phyloP scores from a whole-genome alignment of 2,113 vertebrate species.

The Hiodon tergisus region DNA sequence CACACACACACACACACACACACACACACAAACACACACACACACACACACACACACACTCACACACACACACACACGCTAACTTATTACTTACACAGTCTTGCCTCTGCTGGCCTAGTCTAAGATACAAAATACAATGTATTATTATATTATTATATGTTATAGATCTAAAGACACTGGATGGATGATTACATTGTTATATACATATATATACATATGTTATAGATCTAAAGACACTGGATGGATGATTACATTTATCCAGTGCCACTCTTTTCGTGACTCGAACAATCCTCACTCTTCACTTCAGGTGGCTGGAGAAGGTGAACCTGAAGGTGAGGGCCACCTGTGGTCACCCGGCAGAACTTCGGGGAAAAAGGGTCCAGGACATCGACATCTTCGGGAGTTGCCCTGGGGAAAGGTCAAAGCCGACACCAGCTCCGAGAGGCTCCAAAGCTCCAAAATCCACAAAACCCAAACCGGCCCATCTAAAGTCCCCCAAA shows the following conservation, averaged over 20 bases:
- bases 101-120: too few relatives aligned
- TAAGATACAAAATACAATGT: too few relatives aligned
- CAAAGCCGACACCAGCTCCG: constrained; percentile 26
- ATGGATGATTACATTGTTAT: not conserved
- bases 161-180: too few relatives aligned
- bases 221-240: too few relatives aligned
- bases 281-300: not conserved
- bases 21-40: not conserved
- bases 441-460: constrained; percentile 34
- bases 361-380: constrained; percentile 67
- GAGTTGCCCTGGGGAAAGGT: constrained; percentile 65
- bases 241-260: too few relatives aligned
- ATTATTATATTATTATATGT: too few relatives aligned
- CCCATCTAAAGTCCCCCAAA: constrained; percentile 17
- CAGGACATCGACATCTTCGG: constrained; percentile 73
- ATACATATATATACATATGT: not conserved
- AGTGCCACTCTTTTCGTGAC: not conserved
- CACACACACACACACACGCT: too few relatives aligned
- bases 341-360: constrained; percentile 70
- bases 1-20: not conserved
- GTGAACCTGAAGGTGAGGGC: constrained; percentile 79
- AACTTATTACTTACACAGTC: too few relatives aligned
- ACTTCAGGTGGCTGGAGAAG: constrained; percentile 78
- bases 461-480: constrained; percentile 25
- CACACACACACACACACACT: not conserved